A percentile compares a stretch with the other conserved stretches of the same genome.
These are phyloP conservation scores for Megaleporinus macrocephalus DNA, from an alignment of 2,113 vertebrate species.

Conservation along the genomic window DNA sequence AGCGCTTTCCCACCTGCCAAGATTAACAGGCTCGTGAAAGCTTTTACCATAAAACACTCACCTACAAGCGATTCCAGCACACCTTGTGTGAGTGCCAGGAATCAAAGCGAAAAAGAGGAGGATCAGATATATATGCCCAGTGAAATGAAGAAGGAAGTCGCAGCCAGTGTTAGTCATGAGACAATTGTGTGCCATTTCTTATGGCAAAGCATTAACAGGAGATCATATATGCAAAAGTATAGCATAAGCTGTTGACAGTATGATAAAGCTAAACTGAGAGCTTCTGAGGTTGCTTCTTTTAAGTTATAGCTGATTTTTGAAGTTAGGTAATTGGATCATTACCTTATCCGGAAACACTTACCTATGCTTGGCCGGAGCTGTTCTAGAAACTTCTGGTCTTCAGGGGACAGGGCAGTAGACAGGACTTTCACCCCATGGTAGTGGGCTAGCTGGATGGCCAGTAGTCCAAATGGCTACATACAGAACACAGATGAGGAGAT, in stretches of 20 bases:
- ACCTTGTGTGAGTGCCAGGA: slow-evolving; percentile 64
- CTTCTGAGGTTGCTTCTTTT: background rate
- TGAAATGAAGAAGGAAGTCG: slow-evolving; percentile 8
- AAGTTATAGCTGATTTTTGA: background rate
- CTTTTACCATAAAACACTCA: slow-evolving; percentile 59
- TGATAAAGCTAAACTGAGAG: background rate
- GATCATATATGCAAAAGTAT: background rate
- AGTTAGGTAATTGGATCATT: too few species aligned
- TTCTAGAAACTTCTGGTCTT: slow-evolving; percentile 88
- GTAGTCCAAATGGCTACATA: slow-evolving; percentile 85
- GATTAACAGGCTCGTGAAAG: background rate
- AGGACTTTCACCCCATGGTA: slow-evolving; percentile 91
- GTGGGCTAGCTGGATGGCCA: slow-evolving; percentile 90
- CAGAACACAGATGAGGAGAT: slow-evolving; percentile 1
- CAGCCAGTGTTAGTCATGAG: background rate
- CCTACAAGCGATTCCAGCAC: slow-evolving; percentile 75
- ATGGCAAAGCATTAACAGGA: background rate
- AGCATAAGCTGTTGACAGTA: background rate
- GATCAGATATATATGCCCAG: background rate
- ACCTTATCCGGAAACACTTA: slow-evolving; percentile 59
- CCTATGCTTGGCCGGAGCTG: slow-evolving; percentile 84
- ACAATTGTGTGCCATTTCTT: background rate
- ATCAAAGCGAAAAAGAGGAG: slow-evolving; percentile 6
- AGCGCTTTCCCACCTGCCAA: background rate
- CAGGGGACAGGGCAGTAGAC: slow-evolving; percentile 80